Conservation (phyloP, 2,888 invertebrate species). For the Caradrina kadenii region DNA sequence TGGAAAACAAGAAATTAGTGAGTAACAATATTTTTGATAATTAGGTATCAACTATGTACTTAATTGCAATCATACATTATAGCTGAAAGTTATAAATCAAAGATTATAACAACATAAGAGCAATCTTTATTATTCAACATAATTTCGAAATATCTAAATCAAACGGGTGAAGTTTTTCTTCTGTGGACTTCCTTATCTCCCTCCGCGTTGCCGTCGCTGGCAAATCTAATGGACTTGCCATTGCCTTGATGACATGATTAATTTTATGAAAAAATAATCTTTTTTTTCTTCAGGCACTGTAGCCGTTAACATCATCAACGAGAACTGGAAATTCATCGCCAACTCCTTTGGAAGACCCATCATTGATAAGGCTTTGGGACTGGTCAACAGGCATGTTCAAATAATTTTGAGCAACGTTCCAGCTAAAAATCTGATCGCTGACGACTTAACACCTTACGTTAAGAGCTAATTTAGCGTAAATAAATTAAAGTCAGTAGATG, state of each 20-base stretch:
- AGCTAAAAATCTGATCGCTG: constrained; percentile 25
- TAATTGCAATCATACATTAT: too few relatives aligned
- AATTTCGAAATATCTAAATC: too few relatives aligned
- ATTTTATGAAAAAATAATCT: background rate
- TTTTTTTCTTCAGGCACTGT: constrained; percentile 37
- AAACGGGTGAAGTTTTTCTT: background rate
- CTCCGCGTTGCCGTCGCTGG: background rate
- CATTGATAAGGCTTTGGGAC: background rate
- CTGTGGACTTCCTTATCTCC: too few relatives aligned
- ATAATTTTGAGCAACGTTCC: constrained; percentile 24
- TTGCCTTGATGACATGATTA: too few relatives aligned
- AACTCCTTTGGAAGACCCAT: constrained; percentile 28
- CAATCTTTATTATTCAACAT: too few relatives aligned
- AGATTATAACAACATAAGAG: too few relatives aligned
- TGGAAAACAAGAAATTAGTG: constrained; percentile 56
- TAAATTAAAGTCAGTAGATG: background rate
- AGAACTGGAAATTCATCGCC: constrained; percentile 36
- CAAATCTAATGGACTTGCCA: too few relatives aligned
- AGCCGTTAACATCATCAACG: constrained; percentile 49
- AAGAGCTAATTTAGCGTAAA: constrained; percentile 9
- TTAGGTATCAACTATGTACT: too few relatives aligned
- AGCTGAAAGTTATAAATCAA: too few relatives aligned
- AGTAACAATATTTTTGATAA: constrained; percentile 19
- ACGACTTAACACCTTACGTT: constrained; percentile 44
- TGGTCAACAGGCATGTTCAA: background rate